These are phyloP conservation scores for Macaca fascicularis DNA, from an alignment of 2,113 vertebrate species.

Conservation along the genomic window T2T-MFA8v1.1 NC_088395.1:38123001-38123500, in stretches of 20 bases:
- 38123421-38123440: not conserved
- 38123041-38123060: not conserved
- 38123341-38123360: not conserved
- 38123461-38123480: not conserved
- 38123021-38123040: not conserved
- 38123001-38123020: not conserved
- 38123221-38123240: not conserved
- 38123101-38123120: not conserved
- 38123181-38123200: not conserved
- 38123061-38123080: not conserved
- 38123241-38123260: not conserved
- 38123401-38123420: not conserved
- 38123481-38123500: not conserved
- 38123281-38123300: not conserved
- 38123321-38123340: not conserved
- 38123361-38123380: not conserved
- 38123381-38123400: slow-evolving; percentile 20
- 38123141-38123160: not conserved
- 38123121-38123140: not conserved
- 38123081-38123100: not conserved
- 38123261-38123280: not conserved
- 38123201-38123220: not conserved
- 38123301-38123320: not conserved
- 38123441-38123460: not conserved
- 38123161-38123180: not conserved